Evolutionary conservation across 2,888 invertebrate genomes (phyloP), one percentile per base, ranked within the genome.

Genomic region (Boloria euphrosyne): DNA sequence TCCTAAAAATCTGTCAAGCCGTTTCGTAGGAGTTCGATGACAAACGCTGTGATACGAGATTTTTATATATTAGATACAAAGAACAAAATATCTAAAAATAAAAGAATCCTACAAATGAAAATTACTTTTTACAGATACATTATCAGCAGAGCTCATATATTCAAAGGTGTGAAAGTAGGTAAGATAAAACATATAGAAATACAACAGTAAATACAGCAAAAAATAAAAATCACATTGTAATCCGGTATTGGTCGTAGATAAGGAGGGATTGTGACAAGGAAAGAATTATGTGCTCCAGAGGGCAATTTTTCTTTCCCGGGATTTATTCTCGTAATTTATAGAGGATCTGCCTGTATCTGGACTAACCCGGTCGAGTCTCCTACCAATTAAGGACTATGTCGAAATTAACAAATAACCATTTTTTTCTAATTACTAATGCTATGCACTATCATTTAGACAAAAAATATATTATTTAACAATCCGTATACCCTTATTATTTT

Each of bases 281-380:
- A 92, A 92, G 92, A 92, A 92, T 92, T 92, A 92, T 92, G 92
- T 92, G 92, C 92, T 92, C 90, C 85, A 88, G 89, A 92, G 92
- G 89, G 91, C 92, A 91, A 92, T 92, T 92, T 92, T 92, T 92
- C 92, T 92, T 92, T 83, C 85, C 84, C 86, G 83, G 92, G 92
- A 92, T 92, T 92, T 92, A 92, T 92, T 90, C 86, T 80, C 84
- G 91, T 92, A 91, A 92, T 92, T 92, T 92, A 92, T 92, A 86
- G 90, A 86, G 90, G 90, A 91, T 90, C 88, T 86, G 86, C 84
- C 85, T 89, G 90, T 91, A 92, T 91, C 91, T 90, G 89, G 85
- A 85, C 89, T 90, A 90, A 91, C 89, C 90, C 89, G 84, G 76
- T 75, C 75, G 85, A 78, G 78, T 80, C 81, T 80, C 77, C 78